Conservation (phyloP, 2,888 invertebrate species). For the Pyrgus malvae region DNA sequence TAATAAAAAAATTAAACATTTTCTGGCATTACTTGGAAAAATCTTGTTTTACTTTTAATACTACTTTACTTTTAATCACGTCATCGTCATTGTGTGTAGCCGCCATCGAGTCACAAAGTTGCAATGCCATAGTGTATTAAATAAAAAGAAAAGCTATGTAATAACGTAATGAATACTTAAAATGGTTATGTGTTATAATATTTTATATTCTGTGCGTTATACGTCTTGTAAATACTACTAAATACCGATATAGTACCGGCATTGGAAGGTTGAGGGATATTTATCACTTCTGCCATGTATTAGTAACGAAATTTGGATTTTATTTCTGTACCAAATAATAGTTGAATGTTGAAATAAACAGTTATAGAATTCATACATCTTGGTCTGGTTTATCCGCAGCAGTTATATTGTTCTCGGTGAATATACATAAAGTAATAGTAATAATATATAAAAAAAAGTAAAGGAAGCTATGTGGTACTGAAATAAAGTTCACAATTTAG, state of each 20-base stretch:
- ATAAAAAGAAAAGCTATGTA: slow-evolving; percentile 39
- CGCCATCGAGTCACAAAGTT: slow-evolving; percentile 73
- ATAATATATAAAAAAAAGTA: too few relatives aligned
- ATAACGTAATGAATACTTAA: slow-evolving; percentile 61
- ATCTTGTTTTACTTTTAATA: too few relatives aligned
- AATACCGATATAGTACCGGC: slow-evolving; percentile 36
- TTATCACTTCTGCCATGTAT: neutral
- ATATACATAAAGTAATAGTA: too few relatives aligned
- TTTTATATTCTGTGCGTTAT: slow-evolving; percentile 66
- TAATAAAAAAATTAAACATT: too few relatives aligned
- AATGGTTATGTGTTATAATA: slow-evolving; percentile 62
- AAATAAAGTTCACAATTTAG: slow-evolving; percentile 4
- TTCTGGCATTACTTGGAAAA: too few relatives aligned
- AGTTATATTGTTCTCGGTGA: too few relatives aligned
- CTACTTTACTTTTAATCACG: neutral
- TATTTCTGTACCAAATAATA: neutral
- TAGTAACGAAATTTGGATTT: neutral
- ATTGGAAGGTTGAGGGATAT: neutral
- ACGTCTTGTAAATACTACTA: slow-evolving; percentile 72
- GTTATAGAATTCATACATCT: too few relatives aligned
- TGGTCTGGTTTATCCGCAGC: too few relatives aligned
- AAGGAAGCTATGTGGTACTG: neutral
- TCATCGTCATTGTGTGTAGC: slow-evolving; percentile 41
- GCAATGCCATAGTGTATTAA: slow-evolving; percentile 67
- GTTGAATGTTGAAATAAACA: too few relatives aligned